phyloP scores from a whole-genome alignment of 2,113 vertebrate genomes.

The Pelecanus crispus region DNA sequence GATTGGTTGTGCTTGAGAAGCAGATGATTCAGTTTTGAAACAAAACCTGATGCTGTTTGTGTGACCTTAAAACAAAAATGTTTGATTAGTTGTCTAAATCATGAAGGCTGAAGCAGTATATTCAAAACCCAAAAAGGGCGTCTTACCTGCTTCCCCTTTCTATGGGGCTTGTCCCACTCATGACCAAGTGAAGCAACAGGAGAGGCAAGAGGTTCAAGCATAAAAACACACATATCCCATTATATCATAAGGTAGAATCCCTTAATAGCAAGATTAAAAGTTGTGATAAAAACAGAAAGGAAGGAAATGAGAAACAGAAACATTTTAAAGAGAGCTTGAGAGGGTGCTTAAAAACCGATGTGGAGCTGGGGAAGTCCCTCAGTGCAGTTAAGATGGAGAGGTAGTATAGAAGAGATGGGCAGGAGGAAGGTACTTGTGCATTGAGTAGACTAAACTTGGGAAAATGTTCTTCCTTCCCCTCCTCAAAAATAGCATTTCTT shows the following conservation, averaged over 20 bases:
- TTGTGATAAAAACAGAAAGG: not conserved
- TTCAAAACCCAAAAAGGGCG: not conserved
- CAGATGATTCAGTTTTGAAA: not conserved
- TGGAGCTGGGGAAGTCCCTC: not conserved
- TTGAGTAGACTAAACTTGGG: not conserved
- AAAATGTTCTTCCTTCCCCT: not conserved
- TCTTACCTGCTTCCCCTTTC: not conserved
- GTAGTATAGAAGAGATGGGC: not conserved
- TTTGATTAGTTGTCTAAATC: not conserved
- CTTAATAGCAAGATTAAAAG: not conserved
- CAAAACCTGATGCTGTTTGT: not conserved
- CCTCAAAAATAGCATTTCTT: not conserved
- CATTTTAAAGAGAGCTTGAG: not conserved
- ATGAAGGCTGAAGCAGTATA: not conserved
- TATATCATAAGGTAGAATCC: not conserved
- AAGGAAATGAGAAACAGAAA: not conserved
- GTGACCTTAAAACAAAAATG: not conserved
- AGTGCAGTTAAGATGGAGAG: not conserved
- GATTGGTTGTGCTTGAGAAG: not conserved
- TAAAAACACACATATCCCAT: accelerated
- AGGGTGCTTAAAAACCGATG: not conserved
- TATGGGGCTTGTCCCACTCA: not conserved
- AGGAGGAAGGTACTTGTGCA: not conserved
- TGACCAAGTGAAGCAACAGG: not conserved
- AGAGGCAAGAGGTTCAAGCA: not conserved